Percentiles rank a stretch among this genome's conserved stretches.
These are phyloP conservation scores for Charaxes varanes DNA, from an alignment of 1,140 invertebrate species.

Conservation along the genomic window DNA sequence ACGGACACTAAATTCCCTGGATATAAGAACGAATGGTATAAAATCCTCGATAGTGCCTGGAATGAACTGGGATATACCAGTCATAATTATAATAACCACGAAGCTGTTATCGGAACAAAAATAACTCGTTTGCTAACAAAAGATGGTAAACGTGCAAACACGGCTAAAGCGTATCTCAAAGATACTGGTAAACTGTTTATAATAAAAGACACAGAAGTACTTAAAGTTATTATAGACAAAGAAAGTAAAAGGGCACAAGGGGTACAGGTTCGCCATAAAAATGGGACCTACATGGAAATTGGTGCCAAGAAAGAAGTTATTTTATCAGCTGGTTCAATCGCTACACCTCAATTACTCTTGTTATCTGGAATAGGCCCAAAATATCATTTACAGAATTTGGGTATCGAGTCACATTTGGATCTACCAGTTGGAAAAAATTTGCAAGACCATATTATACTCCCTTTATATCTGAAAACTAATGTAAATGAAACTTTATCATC, in stretches of 20 bases:
- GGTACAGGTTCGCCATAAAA: conserved; percentile 46
- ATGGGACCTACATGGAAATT: conserved; percentile 35
- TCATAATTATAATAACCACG: conserved; percentile 41
- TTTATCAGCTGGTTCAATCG: conserved; percentile 73
- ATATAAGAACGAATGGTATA: conserved; percentile 34
- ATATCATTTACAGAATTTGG: conserved; percentile 47
- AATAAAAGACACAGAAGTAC: conserved; percentile 48
- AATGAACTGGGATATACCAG: conserved; percentile 31
- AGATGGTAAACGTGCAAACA: conserved; percentile 77
- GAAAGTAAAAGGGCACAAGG: conserved; percentile 36
- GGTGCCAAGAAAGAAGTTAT: conserved; percentile 72
- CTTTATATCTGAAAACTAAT: conserved; percentile 44
- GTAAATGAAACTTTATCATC: conserved; percentile 21
- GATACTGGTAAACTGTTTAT: conserved; percentile 75
- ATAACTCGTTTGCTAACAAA: conserved; percentile 47
- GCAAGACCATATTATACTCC: conserved; percentile 75
- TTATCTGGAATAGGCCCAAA: conserved; percentile 65
- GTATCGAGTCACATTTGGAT: conserved; percentile 72
- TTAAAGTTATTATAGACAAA: conserved; percentile 45
- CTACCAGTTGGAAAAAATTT: conserved; percentile 84
- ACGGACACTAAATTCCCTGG: conserved; percentile 17
- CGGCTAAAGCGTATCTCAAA: conserved; percentile 77
- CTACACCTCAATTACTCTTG: conserved; percentile 72
- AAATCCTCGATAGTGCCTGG: conserved; percentile 55
- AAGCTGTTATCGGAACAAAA: conserved; percentile 57